Conservation (phyloP, 2,888 invertebrate species). For the Caenorhabditis afra region DNA sequence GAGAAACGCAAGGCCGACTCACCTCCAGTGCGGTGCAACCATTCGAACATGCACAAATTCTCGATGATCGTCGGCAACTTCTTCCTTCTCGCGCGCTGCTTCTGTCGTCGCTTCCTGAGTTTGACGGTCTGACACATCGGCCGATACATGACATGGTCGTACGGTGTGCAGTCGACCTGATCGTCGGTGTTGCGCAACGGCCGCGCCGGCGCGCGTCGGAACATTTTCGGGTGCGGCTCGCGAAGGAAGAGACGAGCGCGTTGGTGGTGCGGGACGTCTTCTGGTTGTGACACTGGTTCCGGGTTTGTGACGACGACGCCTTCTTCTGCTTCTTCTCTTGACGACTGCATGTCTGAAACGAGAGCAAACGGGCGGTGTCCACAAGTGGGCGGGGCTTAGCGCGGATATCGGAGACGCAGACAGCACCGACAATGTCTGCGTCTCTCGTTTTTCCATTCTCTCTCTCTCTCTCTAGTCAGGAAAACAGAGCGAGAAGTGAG, state of each 20-base stretch:
- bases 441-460: too few relatives aligned
- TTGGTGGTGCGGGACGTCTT: too few relatives aligned
- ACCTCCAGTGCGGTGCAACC: slow-evolving; percentile 42
- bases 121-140: slow-evolving; percentile 39
- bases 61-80: slow-evolving; percentile 28
- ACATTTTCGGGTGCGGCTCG: slow-evolving; percentile 2
- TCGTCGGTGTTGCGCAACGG: slow-evolving; percentile 20
- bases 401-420: background rate
- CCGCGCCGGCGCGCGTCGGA: slow-evolving; percentile 8
- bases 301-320: too few relatives aligned
- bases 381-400: slow-evolving; percentile 1
- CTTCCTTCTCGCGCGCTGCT: background rate
- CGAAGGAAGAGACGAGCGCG: background rate
- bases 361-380: background rate
- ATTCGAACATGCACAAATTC: slow-evolving; percentile 48
- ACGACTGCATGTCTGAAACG: slow-evolving; percentile 2
- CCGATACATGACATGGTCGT: slow-evolving; percentile 28
- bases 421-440: background rate
- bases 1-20: background rate
- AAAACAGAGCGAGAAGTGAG: too few relatives aligned
- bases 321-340: too few relatives aligned
- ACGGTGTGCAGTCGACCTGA: slow-evolving; percentile 37
- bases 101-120: slow-evolving; percentile 3
- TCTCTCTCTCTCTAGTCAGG: too few relatives aligned
- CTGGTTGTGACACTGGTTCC: too few relatives aligned